A percentile compares a stretch with the other conserved stretches of the same genome.
phyloP scores from a whole-genome alignment of 2,888 invertebrate species.

The Notodonta ziczac region DNA sequence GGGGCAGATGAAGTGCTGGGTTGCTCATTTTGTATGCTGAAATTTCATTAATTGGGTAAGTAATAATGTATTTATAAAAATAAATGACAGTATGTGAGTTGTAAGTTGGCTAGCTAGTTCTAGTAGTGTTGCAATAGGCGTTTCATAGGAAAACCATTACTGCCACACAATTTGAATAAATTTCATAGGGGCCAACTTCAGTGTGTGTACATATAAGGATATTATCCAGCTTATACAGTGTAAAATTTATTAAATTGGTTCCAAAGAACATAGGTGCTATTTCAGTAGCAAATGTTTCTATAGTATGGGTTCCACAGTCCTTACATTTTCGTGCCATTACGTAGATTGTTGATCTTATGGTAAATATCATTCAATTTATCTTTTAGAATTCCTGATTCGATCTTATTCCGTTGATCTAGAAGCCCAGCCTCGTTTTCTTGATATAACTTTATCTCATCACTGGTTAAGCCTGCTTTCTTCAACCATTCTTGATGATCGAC shows the following conservation, averaged over 20 bases:
- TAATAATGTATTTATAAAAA: too few relatives aligned
- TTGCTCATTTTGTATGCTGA: constrained; percentile 43
- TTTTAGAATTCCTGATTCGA: constrained; percentile 62
- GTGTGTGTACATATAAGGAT: too few relatives aligned
- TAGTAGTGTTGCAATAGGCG: too few relatives aligned
- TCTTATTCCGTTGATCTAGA: constrained; percentile 56
- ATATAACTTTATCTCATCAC: constrained; percentile 79
- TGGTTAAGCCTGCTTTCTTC: constrained; percentile 74
- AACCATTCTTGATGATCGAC: constrained; percentile 71
- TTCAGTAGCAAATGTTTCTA: too few relatives aligned
- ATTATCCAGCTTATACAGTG: too few relatives aligned
- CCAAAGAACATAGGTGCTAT: too few relatives aligned
- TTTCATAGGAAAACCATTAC: too few relatives aligned
- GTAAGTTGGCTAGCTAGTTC: too few relatives aligned
- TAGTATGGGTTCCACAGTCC: constrained; percentile 4
- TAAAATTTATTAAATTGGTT: too few relatives aligned
- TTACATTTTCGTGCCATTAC: constrained; percentile 53
- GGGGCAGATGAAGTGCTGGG: constrained; percentile 47
- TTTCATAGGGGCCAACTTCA: too few relatives aligned
- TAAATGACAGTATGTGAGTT: too few relatives aligned
- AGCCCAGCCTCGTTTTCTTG: constrained; percentile 72
- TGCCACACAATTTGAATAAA: too few relatives aligned
- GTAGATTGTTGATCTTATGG: constrained; percentile 59
- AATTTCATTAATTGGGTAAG: constrained; percentile 15
- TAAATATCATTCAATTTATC: constrained; percentile 60